Percentiles rank a stretch among this genome's conserved stretches.
phyloP scores from a whole-genome alignment of 2,888 invertebrate species.

The Disparrhopalites patrizii region DNA sequence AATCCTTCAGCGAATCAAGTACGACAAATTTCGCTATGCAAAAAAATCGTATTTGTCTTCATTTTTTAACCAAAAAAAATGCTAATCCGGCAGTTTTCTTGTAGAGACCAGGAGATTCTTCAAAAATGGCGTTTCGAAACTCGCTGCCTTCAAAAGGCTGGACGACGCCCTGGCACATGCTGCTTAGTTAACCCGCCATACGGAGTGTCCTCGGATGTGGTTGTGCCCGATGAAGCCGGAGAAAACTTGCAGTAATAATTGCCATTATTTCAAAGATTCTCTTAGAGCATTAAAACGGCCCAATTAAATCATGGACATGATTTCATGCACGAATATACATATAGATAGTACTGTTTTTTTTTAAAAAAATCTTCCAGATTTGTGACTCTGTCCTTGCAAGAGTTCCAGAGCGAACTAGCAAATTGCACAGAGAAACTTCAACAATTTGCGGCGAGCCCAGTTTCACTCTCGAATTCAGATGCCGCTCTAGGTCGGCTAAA shows the following conservation, averaged over 20 bases:
- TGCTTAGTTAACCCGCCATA: constrained; percentile 28
- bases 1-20: constrained; percentile 39
- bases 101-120: constrained; percentile 34
- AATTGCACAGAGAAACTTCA: constrained; percentile 30
- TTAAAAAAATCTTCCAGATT: neutral
- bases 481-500: constrained; percentile 29
- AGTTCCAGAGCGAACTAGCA: constrained; percentile 26
- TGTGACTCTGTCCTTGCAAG: constrained; percentile 22
- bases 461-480: constrained; percentile 28
- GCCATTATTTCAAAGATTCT: neutral
- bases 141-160: constrained; percentile 28
- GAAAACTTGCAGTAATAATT: neutral
- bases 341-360: neutral
- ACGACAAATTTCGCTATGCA: neutral
- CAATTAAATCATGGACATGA: too few relatives aligned
- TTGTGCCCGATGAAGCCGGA: neutral
- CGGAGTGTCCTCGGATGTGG: constrained; percentile 23
- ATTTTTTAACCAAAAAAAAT: too few relatives aligned
- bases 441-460: constrained; percentile 31
- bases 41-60: neutral
- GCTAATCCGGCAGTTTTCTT: neutral
- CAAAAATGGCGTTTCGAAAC: constrained; percentile 35
- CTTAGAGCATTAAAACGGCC: too few relatives aligned
- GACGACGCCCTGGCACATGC: constrained; percentile 14
- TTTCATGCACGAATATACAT: too few relatives aligned